phyloP scores from a whole-genome alignment of 2,888 invertebrate genomes.

The Panzeria rudis region DNA sequence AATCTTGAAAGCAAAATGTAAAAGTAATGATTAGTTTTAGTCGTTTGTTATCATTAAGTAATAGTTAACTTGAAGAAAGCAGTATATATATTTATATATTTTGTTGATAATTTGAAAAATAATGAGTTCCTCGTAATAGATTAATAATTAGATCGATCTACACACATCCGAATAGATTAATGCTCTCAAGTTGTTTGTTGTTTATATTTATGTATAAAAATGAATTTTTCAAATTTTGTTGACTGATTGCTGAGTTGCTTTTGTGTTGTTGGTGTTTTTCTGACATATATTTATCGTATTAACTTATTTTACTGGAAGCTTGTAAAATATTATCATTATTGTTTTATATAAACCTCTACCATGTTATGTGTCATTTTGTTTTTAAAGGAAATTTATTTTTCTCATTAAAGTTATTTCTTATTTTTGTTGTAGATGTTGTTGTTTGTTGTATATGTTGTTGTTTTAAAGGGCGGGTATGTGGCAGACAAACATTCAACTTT shows the following conservation, averaged over 20 bases:
- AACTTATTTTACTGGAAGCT: slow-evolving; percentile 70
- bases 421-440: slow-evolving; percentile 72
- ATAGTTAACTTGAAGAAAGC: slow-evolving; percentile 72
- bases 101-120: slow-evolving; percentile 69
- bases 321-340: slow-evolving; percentile 69
- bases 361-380: slow-evolving; percentile 50
- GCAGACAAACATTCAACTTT: slow-evolving; percentile 82
- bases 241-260: slow-evolving; percentile 68
- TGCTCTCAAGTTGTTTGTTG: background rate
- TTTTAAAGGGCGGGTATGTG: slow-evolving; percentile 83
- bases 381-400: slow-evolving; percentile 44
- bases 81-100: slow-evolving; percentile 66
- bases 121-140: slow-evolving; percentile 61
- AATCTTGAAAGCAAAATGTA: slow-evolving; percentile 53
- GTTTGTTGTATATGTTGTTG: slow-evolving; percentile 72
- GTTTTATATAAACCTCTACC: slow-evolving; percentile 70
- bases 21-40: slow-evolving; percentile 60
- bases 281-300: slow-evolving; percentile 40
- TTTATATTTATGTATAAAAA: slow-evolving; percentile 62
- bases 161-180: slow-evolving; percentile 50
- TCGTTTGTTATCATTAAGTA: slow-evolving; percentile 68
- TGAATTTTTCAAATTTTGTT: slow-evolving; percentile 58
- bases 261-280: slow-evolving; percentile 57
- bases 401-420: slow-evolving; percentile 59
- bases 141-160: slow-evolving; percentile 57